Conservation (phyloP, 2,888 invertebrate genomes). For the Hoplodrina ambigua region DNA sequence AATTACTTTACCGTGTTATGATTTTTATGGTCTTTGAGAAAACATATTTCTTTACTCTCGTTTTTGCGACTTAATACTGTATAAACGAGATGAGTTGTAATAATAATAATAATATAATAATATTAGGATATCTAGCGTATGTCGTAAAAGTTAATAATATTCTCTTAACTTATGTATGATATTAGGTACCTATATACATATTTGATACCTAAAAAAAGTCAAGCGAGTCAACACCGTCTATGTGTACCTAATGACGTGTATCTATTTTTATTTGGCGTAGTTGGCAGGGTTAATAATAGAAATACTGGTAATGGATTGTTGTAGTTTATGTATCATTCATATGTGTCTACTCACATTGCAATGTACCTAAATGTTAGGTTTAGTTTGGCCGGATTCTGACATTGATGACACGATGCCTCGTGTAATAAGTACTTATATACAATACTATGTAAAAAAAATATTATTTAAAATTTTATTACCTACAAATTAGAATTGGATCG, state of each 20-base stretch:
- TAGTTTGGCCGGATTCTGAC: neutral
- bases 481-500: neutral
- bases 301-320: neutral
- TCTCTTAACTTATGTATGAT: neutral
- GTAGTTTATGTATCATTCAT: neutral
- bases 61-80: conserved; percentile 9
- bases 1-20: conserved; percentile 58
- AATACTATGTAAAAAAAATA: no score
- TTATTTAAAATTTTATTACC: no score
- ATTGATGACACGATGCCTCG: neutral
- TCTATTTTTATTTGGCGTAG: neutral
- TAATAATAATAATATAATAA: conserved; percentile 25
- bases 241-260: neutral
- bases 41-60: conserved; percentile 37
- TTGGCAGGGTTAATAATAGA: no score
- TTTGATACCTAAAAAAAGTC: neutral
- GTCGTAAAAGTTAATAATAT: conserved; percentile 11
- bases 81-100: conserved; percentile 1
- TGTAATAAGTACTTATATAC: neutral
- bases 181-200: no score
- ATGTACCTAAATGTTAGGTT: neutral
- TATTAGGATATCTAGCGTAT: neutral
- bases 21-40: conserved; percentile 37
- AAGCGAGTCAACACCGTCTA: neutral
- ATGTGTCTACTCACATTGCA: no score